Evolutionary conservation across 2,113 vertebrate genomes (phyloP).

Genomic region (Mormyrus iriodes): DNA sequence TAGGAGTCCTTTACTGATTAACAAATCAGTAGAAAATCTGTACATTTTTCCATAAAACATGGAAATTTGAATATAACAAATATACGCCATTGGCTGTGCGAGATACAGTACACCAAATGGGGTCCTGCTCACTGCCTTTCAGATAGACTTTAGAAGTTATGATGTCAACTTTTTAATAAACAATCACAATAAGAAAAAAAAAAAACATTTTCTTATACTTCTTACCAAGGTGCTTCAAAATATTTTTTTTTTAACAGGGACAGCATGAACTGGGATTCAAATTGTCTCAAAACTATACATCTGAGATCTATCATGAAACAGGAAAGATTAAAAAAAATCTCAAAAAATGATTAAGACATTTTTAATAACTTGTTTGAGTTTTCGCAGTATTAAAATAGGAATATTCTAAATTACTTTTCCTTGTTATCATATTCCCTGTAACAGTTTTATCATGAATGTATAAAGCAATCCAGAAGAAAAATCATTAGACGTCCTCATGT

Average conservation of each 20-base stretch:
- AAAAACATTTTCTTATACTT: background rate
- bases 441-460: slow-evolving; percentile 6
- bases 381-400: background rate
- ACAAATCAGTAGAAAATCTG: background rate
- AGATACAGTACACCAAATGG: background rate
- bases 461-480: background rate
- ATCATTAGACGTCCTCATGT: background rate
- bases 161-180: background rate
- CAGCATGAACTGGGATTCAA: background rate
- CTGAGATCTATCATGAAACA: background rate
- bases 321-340: background rate
- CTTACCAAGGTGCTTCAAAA: background rate
- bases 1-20: background rate
- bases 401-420: background rate
- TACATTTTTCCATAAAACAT: background rate
- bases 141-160: background rate
- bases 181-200: background rate
- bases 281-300: background rate
- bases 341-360: background rate
- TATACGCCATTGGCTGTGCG: background rate
- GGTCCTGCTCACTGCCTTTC: background rate
- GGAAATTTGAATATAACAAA: background rate
- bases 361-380: background rate
- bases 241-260: background rate
- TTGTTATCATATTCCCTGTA: slow-evolving; percentile 9